Evolutionary conservation across 2,113 vertebrate species (phyloP).

Genomic region (Otis tarda): DNA sequence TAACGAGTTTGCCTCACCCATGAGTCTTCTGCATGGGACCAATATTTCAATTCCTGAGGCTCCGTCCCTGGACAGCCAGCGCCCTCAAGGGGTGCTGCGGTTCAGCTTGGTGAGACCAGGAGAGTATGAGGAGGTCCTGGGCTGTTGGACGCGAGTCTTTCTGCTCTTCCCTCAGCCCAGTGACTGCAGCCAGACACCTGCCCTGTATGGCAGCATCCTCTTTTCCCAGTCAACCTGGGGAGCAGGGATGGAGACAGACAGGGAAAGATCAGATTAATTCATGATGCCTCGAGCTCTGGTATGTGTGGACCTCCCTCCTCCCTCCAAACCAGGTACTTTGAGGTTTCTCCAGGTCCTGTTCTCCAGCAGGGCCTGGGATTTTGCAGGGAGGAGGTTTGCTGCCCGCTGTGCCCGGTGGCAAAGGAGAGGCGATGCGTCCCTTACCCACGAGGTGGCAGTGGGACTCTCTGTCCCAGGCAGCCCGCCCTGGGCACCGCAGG

Average conservation of each 20-base stretch:
- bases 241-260: background rate
- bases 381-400: background rate
- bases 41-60: background rate
- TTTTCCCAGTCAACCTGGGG: background rate
- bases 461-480: constrained; percentile 23
- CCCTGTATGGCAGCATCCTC: background rate
- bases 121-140: background rate
- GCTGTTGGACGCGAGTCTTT: background rate
- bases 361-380: background rate
- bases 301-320: background rate
- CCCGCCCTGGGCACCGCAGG: background rate
- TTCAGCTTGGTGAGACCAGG: background rate
- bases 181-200: background rate
- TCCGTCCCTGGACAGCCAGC: background rate
- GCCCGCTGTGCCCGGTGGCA: background rate
- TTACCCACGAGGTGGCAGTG: constrained; percentile 67
- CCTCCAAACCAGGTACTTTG: background rate
- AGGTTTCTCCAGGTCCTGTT: background rate
- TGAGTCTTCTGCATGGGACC: background rate
- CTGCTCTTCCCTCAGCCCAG: background rate
- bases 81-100: background rate
- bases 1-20: background rate
- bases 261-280: background rate
- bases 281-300: background rate
- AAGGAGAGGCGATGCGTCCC: background rate